phyloP scores from a whole-genome alignment of 2,888 invertebrate genomes.

The Acrocyrtus sp. region DNA sequence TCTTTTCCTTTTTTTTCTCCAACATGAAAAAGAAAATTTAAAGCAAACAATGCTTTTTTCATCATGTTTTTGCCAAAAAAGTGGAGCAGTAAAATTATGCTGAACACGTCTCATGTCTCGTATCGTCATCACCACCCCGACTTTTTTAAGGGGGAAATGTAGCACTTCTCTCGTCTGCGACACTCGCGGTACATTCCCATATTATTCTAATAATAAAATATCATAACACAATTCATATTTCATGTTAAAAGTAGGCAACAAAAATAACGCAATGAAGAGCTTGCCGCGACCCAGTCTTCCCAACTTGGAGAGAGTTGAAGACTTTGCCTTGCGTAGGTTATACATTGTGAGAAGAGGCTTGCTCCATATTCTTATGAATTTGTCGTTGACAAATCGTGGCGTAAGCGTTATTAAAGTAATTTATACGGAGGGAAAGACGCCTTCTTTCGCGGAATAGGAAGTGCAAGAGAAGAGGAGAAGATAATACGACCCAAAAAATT shows the following conservation, averaged over 20 bases:
- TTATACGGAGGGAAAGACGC: constrained; percentile 25
- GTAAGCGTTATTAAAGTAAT: constrained; percentile 41
- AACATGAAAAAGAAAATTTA: background rate
- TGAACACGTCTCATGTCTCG: constrained; percentile 4
- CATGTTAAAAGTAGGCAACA: background rate
- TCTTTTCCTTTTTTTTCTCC: background rate
- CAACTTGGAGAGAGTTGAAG: no score
- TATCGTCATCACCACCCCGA: background rate
- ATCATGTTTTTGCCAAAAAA: background rate
- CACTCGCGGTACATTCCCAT: no score
- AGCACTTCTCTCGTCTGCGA: no score
- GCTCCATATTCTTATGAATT: constrained; percentile 1
- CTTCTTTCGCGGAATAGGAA: no score
- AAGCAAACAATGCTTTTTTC: constrained; percentile 24
- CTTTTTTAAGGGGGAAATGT: no score
- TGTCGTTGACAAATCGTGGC: constrained; percentile 43
- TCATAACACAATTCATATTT: background rate
- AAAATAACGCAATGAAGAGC: background rate
- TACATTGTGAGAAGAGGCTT: background rate
- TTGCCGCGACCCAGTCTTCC: background rate
- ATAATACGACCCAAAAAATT: constrained; percentile 1
- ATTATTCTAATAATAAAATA: background rate
- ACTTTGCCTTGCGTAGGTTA: no score
- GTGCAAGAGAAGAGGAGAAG: background rate
- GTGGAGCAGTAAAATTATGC: constrained; percentile 5